Percentiles rank a stretch among this genome's conserved stretches.
These are phyloP conservation scores for Antheraea pernyi DNA, from an alignment of 1,140 invertebrate genomes.

Conservation along the genomic window DNA sequence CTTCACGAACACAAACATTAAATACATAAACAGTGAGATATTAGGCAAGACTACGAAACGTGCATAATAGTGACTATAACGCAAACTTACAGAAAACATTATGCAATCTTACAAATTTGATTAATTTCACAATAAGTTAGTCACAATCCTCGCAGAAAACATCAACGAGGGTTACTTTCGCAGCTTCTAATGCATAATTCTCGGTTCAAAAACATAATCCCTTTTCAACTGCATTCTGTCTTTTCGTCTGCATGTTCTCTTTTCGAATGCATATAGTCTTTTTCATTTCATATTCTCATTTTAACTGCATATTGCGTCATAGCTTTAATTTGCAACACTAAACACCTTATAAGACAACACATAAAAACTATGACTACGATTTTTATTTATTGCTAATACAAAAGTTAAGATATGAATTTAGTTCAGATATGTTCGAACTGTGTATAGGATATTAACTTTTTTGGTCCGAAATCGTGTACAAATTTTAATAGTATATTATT, in stretches of 20 bases:
- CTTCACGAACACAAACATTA: slow-evolving; percentile 25
- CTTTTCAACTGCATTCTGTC: not conserved
- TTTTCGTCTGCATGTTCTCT: not conserved
- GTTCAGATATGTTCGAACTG: slow-evolving; percentile 63
- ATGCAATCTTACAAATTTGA: not conserved
- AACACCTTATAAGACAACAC: not conserved
- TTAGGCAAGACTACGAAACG: slow-evolving; percentile 33
- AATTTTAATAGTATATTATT: slow-evolving; percentile 5
- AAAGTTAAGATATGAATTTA: slow-evolving; percentile 57
- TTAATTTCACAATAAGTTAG: not conserved
- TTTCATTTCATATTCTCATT: not conserved
- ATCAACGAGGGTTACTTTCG: no score
- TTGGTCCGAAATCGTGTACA: slow-evolving; percentile 54
- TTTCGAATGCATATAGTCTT: not conserved
- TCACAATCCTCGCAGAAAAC: no score
- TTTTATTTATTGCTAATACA: slow-evolving; percentile 58
- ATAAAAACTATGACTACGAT: not conserved
- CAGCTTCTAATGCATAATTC: not conserved
- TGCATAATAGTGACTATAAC: slow-evolving; percentile 6
- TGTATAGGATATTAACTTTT: slow-evolving; percentile 44
- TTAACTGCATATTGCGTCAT: no score
- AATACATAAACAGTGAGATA: slow-evolving; percentile 25
- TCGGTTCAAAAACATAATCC: not conserved
- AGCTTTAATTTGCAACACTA: not conserved
- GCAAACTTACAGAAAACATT: not conserved